A percentile compares a stretch with the other conserved stretches of the same genome.
phyloP scores from a whole-genome alignment of 1,140 invertebrate genomes.

The Nebria ingens region DNA sequence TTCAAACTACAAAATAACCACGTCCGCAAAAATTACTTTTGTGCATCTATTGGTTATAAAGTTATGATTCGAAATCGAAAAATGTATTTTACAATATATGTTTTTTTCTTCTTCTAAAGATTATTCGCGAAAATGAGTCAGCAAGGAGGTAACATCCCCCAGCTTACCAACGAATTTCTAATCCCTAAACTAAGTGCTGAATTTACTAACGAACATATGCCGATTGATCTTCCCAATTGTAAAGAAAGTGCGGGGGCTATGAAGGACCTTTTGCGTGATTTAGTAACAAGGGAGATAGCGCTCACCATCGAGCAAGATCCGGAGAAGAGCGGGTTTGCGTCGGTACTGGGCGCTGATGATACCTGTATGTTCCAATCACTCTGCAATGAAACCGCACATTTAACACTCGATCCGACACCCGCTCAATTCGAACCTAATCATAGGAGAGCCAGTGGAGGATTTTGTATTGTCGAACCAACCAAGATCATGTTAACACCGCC shows the following conservation, averaged over 20 bases:
- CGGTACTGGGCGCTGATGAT: slow-evolving; percentile 23
- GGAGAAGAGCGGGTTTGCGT: slow-evolving; percentile 20
- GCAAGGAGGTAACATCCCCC: slow-evolving; percentile 15
- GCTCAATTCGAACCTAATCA: not conserved
- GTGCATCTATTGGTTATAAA: no score
- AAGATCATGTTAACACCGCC: not conserved
- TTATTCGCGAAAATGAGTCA: not conserved
- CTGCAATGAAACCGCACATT: slow-evolving; percentile 15
- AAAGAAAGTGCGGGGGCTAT: slow-evolving; percentile 18
- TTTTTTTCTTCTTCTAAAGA: not conserved
- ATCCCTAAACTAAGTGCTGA: slow-evolving; percentile 17
- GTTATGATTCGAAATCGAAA: not conserved
- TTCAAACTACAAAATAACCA: no score
- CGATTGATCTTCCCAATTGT: slow-evolving; percentile 18
- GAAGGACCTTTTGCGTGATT: slow-evolving; percentile 17
- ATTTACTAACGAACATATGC: slow-evolving; percentile 22
- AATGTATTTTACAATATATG: not conserved
- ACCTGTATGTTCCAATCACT: slow-evolving; percentile 22
- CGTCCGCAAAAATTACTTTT: no score
- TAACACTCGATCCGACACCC: not conserved
- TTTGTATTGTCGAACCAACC: not conserved
- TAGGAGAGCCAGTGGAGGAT: not conserved
- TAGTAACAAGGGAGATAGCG: slow-evolving; percentile 20
- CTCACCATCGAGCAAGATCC: slow-evolving; percentile 24
- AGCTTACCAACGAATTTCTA: slow-evolving; percentile 18